Percentiles rank a stretch among this genome's conserved stretches.
Evolutionary conservation across 2,797 vertebrate genomes (phyloP).

Genomic region (Fringilla coelebs): DNA sequence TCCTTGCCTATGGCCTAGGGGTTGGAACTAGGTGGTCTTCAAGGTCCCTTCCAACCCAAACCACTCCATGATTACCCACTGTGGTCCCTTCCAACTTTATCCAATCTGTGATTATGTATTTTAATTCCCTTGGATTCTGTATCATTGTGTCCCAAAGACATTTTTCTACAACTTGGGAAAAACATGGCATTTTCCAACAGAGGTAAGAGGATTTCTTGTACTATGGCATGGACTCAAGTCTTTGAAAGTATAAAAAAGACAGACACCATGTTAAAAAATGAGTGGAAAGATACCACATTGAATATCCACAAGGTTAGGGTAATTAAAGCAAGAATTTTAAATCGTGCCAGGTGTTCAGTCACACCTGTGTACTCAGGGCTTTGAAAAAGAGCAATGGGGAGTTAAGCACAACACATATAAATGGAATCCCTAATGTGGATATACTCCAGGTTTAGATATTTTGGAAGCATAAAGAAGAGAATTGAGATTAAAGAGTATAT

Average conservation of each 20-base stretch:
- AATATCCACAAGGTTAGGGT: background rate
- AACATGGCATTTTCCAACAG: background rate
- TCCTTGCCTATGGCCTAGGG: background rate
- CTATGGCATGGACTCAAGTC: background rate
- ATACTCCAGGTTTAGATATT: background rate
- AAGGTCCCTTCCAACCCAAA: background rate
- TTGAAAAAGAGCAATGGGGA: background rate
- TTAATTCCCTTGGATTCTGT: background rate
- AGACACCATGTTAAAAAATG: background rate
- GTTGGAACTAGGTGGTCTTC: background rate
- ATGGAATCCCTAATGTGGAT: background rate
- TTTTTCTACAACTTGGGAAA: background rate
- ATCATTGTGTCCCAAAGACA: background rate
- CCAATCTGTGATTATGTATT: background rate
- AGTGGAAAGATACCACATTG: background rate
- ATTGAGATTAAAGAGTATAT: conserved; percentile 31
- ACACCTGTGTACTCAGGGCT: background rate
- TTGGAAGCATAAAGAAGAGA: conserved; percentile 11
- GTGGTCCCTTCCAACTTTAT: background rate
- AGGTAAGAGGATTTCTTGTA: background rate
- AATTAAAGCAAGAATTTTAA: conserved; percentile 6
- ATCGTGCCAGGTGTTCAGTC: background rate
- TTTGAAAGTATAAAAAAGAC: background rate
- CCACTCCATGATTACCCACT: background rate
- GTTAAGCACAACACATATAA: background rate